phyloP scores from a whole-genome alignment of 2,888 invertebrate genomes.

The Elysia crispata region DNA sequence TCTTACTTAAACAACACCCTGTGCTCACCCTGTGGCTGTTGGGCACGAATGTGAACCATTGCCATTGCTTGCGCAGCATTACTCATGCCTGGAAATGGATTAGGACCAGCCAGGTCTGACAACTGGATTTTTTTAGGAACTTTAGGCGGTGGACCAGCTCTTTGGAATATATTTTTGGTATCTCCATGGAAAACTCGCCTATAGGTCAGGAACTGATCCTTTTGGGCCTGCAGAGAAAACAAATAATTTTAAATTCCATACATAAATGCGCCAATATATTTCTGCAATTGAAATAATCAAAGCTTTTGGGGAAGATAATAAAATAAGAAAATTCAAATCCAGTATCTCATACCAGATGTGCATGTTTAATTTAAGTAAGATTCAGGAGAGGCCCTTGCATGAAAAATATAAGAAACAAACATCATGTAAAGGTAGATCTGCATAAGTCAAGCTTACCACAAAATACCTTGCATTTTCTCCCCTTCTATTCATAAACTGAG shows the following conservation, averaged over 20 bases:
- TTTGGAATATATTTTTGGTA: conserved; percentile 85
- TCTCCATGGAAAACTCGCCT: conserved; percentile 88
- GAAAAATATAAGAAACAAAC: too few species aligned
- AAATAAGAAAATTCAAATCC: neutral
- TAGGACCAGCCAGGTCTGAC: conserved; percentile 68
- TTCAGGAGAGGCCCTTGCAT: too few species aligned
- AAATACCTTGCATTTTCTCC: too few species aligned
- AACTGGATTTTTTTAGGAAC: conserved; percentile 54
- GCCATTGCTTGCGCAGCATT: conserved; percentile 76
- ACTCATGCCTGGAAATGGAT: conserved; percentile 74
- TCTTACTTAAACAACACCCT: too few species aligned
- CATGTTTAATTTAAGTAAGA: too few species aligned
- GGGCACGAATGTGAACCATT: conserved; percentile 72
- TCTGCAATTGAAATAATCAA: neutral
- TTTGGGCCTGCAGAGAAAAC: conserved; percentile 80
- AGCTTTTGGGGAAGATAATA: too few species aligned
- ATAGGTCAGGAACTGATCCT: conserved; percentile 90
- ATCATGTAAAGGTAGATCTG: too few species aligned
- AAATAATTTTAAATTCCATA: neutral
- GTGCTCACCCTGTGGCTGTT: conserved; percentile 70
- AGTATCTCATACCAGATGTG: too few species aligned
- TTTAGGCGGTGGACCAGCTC: conserved; percentile 55
- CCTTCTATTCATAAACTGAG: too few species aligned
- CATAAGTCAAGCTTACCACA: too few species aligned
- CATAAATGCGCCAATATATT: neutral